phyloP scores from a whole-genome alignment of 2,113 vertebrate genomes.

The Phoenicopterus ruber region DNA sequence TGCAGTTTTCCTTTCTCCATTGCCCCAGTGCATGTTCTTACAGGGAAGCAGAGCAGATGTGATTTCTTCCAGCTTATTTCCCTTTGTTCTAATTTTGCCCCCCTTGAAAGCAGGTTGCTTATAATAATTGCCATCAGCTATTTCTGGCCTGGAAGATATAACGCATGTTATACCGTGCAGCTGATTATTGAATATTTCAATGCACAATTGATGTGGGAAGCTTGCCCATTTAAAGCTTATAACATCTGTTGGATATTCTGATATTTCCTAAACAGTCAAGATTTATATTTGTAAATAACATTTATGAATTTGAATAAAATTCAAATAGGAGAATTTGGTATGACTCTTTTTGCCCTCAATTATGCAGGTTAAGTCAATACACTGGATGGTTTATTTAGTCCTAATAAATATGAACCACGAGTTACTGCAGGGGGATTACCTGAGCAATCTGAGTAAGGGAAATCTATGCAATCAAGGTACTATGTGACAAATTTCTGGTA shows the following conservation, averaged over 20 bases:
- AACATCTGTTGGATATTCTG: background rate
- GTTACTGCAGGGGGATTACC: background rate
- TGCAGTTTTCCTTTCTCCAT: background rate
- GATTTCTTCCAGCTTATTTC: background rate
- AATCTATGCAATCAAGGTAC: background rate
- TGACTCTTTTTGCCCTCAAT: background rate
- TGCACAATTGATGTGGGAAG: background rate
- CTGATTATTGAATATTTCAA: background rate
- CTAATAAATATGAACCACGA: background rate
- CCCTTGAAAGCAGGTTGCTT: background rate
- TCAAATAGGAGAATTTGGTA: conserved; percentile 5
- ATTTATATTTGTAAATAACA: background rate
- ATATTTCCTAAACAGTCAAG: background rate
- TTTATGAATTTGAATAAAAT: background rate
- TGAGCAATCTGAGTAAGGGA: background rate
- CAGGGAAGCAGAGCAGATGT: background rate
- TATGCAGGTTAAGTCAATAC: background rate
- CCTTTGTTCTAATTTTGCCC: background rate
- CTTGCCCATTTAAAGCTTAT: background rate
- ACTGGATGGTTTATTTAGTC: background rate
- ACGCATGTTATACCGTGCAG: rapidly evolving
- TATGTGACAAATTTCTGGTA: rapidly evolving
- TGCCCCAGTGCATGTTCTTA: background rate
- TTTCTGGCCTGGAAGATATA: background rate
- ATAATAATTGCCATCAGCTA: background rate